Conservation (phyloP, 1,140 invertebrate species). For the Drosophila ogumai region DNA sequence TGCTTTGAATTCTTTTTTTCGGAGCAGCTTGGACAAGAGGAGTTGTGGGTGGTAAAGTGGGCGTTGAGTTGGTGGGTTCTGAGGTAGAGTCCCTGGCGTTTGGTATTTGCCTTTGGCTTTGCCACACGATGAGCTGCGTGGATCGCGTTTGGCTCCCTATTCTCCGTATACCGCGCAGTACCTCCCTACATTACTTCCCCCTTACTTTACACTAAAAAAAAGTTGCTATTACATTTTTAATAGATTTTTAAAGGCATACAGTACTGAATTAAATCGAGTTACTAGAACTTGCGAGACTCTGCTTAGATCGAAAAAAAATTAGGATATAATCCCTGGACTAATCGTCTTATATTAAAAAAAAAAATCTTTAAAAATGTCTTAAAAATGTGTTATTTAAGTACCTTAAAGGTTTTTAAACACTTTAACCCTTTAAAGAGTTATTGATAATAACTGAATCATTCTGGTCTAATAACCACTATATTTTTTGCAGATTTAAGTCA, state of each 20-base stretch:
- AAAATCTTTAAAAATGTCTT: too few species aligned
- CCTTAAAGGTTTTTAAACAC: neutral
- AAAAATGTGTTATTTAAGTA: too few species aligned
- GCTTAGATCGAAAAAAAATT: too few species aligned
- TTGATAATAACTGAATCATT: neutral
- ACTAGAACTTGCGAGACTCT: too few species aligned
- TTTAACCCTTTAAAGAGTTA: neutral
- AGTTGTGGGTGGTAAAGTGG: constrained; percentile 7
- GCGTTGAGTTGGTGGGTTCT: neutral
- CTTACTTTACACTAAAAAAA: neutral
- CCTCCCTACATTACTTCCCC: neutral
- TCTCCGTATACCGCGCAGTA: neutral
- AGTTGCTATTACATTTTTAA: too few species aligned
- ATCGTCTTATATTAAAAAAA: too few species aligned
- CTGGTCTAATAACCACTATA: neutral
- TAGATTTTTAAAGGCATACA: too few species aligned
- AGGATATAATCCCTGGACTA: too few species aligned
- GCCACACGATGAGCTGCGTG: constrained; percentile 50
- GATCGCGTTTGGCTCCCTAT: constrained; percentile 31
- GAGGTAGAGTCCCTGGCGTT: constrained; percentile 25
- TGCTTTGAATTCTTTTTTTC: constrained; percentile 65
- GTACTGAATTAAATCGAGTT: too few species aligned
- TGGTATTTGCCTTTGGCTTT: constrained; percentile 44
- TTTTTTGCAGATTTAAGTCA: neutral
- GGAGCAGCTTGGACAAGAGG: constrained; percentile 13